Conservation (phyloP, 2,797 vertebrate species). For the Helarctos malayanus region DNA sequence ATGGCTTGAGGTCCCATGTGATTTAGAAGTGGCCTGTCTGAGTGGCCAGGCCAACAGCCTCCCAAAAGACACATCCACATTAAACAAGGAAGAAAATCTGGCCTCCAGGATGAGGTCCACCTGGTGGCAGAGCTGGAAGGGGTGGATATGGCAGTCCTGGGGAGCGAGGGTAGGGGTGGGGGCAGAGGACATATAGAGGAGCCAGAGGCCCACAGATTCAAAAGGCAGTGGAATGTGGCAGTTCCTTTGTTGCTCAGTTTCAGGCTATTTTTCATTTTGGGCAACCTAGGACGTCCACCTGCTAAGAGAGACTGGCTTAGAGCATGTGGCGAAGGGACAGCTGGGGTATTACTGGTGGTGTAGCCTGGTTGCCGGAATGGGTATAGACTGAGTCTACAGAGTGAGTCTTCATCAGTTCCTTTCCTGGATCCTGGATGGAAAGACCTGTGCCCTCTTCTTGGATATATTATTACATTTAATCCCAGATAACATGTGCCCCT, state of each 20-base stretch:
- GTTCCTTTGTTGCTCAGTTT: not conserved
- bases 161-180: too few species aligned
- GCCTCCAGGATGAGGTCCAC: not conserved
- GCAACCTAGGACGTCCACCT: not conserved
- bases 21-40: not conserved
- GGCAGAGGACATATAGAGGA: not conserved
- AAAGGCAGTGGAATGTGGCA: not conserved
- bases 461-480: not conserved
- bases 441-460: not conserved
- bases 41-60: not conserved
- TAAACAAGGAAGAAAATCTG: not conserved
- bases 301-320: not conserved
- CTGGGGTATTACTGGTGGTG: not conserved
- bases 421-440: not conserved
- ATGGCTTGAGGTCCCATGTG: too few species aligned
- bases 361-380: accelerated
- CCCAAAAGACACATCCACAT: not conserved
- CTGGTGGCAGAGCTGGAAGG: not conserved
- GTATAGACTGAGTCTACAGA: not conserved
- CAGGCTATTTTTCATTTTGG: not conserved
- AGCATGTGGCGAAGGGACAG: not conserved
- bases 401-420: not conserved
- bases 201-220: not conserved
- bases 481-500: not conserved
- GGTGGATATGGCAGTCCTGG: not conserved